Evolutionary conservation across 2,888 invertebrate genomes (phyloP).

Genomic region (Notodonta ziczac): DNA sequence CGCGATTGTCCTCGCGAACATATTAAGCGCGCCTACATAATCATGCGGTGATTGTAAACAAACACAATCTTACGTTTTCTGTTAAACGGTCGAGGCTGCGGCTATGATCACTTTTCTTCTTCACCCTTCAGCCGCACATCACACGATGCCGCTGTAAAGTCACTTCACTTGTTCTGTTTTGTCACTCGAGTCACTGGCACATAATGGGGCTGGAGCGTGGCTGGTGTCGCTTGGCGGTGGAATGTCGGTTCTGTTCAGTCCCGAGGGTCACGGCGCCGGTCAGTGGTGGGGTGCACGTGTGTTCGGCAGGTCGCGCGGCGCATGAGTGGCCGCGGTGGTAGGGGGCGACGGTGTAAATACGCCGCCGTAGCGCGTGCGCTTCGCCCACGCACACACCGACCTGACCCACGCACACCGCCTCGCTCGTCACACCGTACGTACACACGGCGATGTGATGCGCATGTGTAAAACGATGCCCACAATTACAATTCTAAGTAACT

Average conservation of each 20-base stretch:
- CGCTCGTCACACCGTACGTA: conserved; percentile 31
- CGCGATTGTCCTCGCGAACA: conserved; percentile 44
- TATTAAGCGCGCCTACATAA: conserved; percentile 35
- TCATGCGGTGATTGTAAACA: conserved; percentile 46
- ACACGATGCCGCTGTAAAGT: conserved; percentile 64
- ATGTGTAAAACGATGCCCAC: conserved; percentile 35
- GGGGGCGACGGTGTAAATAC: conserved; percentile 83
- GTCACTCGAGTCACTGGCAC: conserved; percentile 78
- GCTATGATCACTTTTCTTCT: conserved; percentile 65
- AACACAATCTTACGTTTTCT: conserved; percentile 78
- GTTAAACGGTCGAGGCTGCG: conserved; percentile 80
- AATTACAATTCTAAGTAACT: conserved; percentile 51
- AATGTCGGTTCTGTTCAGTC: conserved; percentile 52
- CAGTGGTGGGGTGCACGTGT: conserved; percentile 78
- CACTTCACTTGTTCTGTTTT: conserved; percentile 69
- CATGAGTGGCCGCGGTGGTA: conserved; percentile 82
- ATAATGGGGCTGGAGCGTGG: conserved; percentile 63
- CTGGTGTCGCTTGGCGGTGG: conserved; percentile 52
- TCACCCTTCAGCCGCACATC: conserved; percentile 73
- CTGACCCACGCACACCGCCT: conserved; percentile 46
- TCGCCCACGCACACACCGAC: conserved; percentile 63
- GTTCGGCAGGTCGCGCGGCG: conserved; percentile 76
- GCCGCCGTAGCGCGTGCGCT: conserved; percentile 74
- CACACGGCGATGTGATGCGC: conserved; percentile 44
- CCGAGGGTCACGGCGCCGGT: conserved; percentile 62